phyloP scores from a whole-genome alignment of 2,113 vertebrate genomes.

The Phodopus roborovskii region DNA sequence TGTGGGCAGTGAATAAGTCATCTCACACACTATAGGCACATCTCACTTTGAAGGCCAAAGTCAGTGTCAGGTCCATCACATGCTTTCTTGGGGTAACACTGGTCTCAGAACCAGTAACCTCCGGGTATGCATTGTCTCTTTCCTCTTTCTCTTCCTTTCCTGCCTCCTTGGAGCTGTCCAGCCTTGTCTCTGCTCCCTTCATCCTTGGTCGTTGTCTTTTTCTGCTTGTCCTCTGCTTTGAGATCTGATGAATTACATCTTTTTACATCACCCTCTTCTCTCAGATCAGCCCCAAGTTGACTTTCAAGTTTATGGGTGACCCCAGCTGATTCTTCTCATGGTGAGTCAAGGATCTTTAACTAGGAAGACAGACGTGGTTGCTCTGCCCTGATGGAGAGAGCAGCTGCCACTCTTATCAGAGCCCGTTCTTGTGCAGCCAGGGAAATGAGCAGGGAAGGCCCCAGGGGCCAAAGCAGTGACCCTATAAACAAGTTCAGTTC shows the following conservation, averaged over 20 bases:
- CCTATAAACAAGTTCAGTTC: conserved; percentile 69
- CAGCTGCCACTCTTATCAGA: conserved; percentile 50
- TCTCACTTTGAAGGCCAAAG: background rate
- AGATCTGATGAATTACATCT: background rate
- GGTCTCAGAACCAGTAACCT: background rate
- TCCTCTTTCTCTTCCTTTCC: background rate
- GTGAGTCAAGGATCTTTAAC: conserved; percentile 52
- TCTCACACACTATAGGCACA: background rate
- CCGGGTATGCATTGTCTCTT: background rate
- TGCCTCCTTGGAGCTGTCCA: background rate
- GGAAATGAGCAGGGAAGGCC: background rate
- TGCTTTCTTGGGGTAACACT: background rate
- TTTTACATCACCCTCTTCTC: background rate
- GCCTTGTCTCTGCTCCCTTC: background rate
- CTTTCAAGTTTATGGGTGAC: conserved; percentile 29
- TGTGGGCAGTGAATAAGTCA: background rate
- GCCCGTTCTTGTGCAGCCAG: background rate
- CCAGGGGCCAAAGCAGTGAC: background rate
- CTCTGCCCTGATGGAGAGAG: background rate
- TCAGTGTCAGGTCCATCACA: background rate
- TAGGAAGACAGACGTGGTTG: background rate
- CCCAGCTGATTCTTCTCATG: background rate
- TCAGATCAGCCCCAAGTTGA: background rate
- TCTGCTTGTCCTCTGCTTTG: background rate
- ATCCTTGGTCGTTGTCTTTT: background rate